Evolutionary conservation across 2,888 invertebrate species (phyloP), one percentile per base, ranked within the genome.

Genomic region (Dryadula phaetusa): DNA sequence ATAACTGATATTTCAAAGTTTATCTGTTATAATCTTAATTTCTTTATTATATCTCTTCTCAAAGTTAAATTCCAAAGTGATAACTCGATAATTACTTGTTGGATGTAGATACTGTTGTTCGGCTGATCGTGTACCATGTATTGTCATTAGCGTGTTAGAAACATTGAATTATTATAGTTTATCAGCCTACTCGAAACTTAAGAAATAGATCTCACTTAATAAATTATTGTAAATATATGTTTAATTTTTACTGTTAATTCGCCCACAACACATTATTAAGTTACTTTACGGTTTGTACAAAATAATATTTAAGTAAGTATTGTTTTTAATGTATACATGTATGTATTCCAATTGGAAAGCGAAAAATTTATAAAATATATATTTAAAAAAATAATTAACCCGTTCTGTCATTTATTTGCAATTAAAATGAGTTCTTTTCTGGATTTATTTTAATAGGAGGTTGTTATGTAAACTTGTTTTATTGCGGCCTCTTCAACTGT

Each of bases 21-120:
- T 88, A 88, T 86, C 86, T 76, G 73, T 78, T 76, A 78, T 77
- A 77, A 88, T 88, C 85, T 87, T 83, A 84, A 85, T 87, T 84
- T 86, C 83, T 87, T 84, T 82, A 85, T 85, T 83, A 83, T 82
- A 82, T 82, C 79, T 80, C 72, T 77, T 77, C 75, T 73, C 71
- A 74, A 63, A 69, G 68, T 76, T 75, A 73, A 76, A 75, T 76
- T 75, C 22, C 70, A 49, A 53, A 72, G 73, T 70, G 73, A 72
- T 71, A 73, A 62, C 73, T 72, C 60, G 66, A 75, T 78, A 74
- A 77, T 75, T 76, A 73, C 70, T 69, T 74, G 73, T 72, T 70
- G 65, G 66, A 71, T 70, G 70, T 72, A 62, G 67, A 73, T 69
- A 73, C 69, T 62, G 66, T 56, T 72, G 72, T 73, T 62, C 58